Percentiles rank a stretch among this genome's conserved stretches.
Conservation (phyloP, 2,797 vertebrate genomes). For the Australoheros facetus region DNA sequence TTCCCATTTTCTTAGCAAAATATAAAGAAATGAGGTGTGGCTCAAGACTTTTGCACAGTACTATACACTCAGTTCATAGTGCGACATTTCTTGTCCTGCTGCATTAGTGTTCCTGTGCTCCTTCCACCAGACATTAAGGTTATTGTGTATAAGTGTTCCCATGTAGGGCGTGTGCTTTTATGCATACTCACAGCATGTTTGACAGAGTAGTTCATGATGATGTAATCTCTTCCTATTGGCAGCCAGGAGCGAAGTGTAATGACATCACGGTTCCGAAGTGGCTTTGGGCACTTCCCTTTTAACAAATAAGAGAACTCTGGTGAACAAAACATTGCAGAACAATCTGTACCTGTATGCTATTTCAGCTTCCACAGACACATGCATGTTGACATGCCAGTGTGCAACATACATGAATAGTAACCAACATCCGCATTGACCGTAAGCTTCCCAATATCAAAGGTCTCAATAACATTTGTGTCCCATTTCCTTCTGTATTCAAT, state of each 20-base stretch:
- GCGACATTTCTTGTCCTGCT: conserved; percentile 3
- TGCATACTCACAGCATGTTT: conserved; percentile 87
- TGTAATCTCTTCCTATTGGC: conserved; percentile 91
- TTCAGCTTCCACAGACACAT: background rate
- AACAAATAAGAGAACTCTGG: conserved; percentile 1
- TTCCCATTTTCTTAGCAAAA: background rate
- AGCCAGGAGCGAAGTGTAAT: conserved; percentile 96
- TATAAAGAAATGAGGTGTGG: background rate
- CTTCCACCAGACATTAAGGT: conserved; percentile 5
- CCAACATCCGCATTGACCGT: conserved; percentile 95
- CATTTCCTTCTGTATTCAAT: conserved; percentile 93
- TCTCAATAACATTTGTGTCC: conserved; percentile 96
- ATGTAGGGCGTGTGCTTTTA: background rate
- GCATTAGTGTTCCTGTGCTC: background rate
- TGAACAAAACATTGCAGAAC: background rate
- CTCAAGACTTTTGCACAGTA: background rate
- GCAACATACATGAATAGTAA: conserved; percentile 88
- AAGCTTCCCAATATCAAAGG: conserved; percentile 94
- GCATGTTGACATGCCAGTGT: background rate
- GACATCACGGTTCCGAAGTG: conserved; percentile 92
- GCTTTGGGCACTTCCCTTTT: conserved; percentile 93
- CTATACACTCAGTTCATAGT: background rate
- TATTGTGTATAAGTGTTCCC: conserved; percentile 1
- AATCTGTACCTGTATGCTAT: background rate
- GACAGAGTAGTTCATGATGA: conserved; percentile 99